phyloP scores from a whole-genome alignment of 1,140 invertebrate species.

The Dolichoris vasculosae region DNA sequence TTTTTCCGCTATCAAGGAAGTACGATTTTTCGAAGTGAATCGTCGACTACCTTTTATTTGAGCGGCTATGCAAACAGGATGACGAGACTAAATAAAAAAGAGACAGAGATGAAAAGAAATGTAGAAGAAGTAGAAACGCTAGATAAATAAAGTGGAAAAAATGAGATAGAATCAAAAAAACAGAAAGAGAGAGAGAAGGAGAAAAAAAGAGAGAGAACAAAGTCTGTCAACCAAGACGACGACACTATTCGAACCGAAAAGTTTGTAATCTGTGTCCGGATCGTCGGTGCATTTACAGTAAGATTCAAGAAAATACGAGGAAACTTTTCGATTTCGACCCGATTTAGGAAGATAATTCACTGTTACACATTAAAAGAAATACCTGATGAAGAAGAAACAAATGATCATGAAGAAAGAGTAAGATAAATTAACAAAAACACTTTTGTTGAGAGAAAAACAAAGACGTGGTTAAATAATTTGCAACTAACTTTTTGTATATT shows the following conservation, averaged over 20 bases:
- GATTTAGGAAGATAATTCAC: not conserved
- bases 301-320: slow-evolving; percentile 21
- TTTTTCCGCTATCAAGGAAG: not conserved
- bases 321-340: slow-evolving; percentile 30
- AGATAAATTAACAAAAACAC: not conserved
- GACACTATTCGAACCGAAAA: slow-evolving; percentile 13
- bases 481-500: too few species aligned
- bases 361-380: not conserved
- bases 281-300: not conserved
- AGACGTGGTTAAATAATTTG: not conserved
- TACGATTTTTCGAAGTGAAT: not conserved
- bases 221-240: slow-evolving; percentile 26
- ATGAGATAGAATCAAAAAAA: not conserved
- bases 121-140: slow-evolving; percentile 39
- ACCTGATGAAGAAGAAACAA: not conserved
- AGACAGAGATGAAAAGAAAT: slow-evolving; percentile 35
- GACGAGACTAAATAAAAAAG: slow-evolving; percentile 35
- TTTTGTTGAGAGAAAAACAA: not conserved
- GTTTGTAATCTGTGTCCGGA: slow-evolving; percentile 28
- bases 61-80: not conserved
- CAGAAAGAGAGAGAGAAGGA: too few species aligned
- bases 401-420: not conserved
- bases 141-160: slow-evolving; percentile 34
- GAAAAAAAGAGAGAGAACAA: slow-evolving; percentile 30
- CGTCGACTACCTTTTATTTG: not conserved